Evolutionary conservation across 1,140 invertebrate genomes (phyloP), one percentile per base, ranked within the genome.

Genomic region (Meloidogyne exigua): DNA sequence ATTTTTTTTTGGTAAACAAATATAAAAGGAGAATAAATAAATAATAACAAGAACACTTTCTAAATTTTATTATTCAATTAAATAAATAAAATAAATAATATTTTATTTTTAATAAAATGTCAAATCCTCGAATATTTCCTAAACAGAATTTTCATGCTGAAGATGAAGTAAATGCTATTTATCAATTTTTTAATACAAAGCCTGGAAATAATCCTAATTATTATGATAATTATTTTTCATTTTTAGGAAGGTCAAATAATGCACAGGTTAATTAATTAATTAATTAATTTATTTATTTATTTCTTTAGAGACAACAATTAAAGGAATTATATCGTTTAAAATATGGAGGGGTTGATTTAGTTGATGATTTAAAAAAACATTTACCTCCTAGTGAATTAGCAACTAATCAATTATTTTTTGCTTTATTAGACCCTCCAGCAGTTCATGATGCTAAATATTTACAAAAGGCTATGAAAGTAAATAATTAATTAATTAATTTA

Each of bases 381-480:
- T 73, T 73, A 65, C 72, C 72, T 28, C 72, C 72, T 21, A 73
- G 72, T 32, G 72, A 73, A 73, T 62, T 73, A 36, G 72, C 72
- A 18, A 73, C 72, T 36, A 73, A 73, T 49, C 91, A 94, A 80
- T 88, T 95, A 0, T 87, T 96, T 9, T 89, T 96, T 36, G 93
- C 93, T 0, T 89, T 97, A 81, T 93, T 98, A 92, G 93, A 92
- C 74, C 93, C 94, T 0, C 90, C 94, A 66, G 92, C 92, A 1
- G 91, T 94, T 80, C 96, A 91, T 89, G 93, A 95, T 87, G 94
- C 93, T 12, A 91, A 92, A 87, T 92, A 94, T 88, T 85, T 79
- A 75, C 23, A 94, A 80, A 91, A 95, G 75, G 94, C 95, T 32
- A 92, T 64, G 57, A 73, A 73, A 65, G 72, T 65, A 23, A 13